phyloP scores from a whole-genome alignment of 2,888 invertebrate species.

The Temnothorax rugatulus region DNA sequence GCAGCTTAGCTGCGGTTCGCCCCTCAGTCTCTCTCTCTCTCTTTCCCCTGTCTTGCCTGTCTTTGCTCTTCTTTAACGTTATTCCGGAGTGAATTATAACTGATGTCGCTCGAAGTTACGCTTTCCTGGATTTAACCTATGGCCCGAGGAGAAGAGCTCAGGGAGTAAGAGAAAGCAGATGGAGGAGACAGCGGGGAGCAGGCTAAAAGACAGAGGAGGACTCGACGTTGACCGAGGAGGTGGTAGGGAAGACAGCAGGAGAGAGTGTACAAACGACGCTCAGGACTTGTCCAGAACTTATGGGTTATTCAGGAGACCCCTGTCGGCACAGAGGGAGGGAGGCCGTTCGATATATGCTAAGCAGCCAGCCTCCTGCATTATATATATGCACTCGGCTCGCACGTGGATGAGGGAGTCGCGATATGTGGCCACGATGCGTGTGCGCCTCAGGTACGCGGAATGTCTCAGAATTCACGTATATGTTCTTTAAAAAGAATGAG shows the following conservation, averaged over 20 bases:
- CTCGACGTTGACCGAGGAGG: conserved; percentile 32
- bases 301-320: conserved; percentile 83
- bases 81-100: conserved; percentile 75
- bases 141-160: conserved; percentile 63
- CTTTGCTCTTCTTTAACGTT: conserved; percentile 49
- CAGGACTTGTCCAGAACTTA: conserved; percentile 79
- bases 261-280: conserved; percentile 69
- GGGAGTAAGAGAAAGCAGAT: conserved; percentile 43
- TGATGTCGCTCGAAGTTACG: conserved; percentile 78
- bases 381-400: conserved; percentile 53
- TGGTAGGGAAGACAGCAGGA: conserved; percentile 25
- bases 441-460: not conserved
- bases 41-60: conserved; percentile 5
- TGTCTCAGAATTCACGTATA: conserved; percentile 11
- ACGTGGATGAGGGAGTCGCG: conserved; percentile 67
- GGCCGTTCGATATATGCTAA: conserved; percentile 82
- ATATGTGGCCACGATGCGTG: conserved; percentile 45
- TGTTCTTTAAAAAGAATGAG: not conserved
- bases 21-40: not conserved
- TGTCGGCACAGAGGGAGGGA: conserved; percentile 62
- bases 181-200: conserved; percentile 52
- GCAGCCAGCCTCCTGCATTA: conserved; percentile 78
- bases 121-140: conserved; percentile 80
- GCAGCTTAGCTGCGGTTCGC: conserved; percentile 34
- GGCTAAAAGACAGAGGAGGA: conserved; percentile 39